Conservation (phyloP, 2,797 vertebrate genomes). For the Columba guinea region DNA sequence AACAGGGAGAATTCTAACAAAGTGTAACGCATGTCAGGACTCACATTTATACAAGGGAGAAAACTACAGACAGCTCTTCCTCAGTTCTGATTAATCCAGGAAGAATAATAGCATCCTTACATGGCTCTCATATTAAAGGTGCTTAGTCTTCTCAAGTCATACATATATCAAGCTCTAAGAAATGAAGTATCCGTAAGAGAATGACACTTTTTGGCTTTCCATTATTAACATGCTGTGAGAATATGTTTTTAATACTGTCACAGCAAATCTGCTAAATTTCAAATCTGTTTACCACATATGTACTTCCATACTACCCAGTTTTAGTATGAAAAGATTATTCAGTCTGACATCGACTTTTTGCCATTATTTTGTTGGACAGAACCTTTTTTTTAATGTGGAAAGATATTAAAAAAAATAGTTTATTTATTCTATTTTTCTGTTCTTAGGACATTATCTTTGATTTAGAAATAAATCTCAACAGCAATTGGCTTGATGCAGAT, state of each 20-base stretch:
- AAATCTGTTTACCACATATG: background rate
- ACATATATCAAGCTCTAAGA: background rate
- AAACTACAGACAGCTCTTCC: background rate
- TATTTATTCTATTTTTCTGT: background rate
- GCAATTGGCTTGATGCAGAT: background rate
- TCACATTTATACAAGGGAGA: background rate
- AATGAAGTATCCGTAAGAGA: background rate
- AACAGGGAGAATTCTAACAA: background rate
- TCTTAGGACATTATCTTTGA: background rate
- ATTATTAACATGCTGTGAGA: background rate
- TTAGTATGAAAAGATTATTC: background rate
- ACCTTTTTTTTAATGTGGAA: background rate
- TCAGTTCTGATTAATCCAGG: background rate
- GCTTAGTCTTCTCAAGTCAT: background rate
- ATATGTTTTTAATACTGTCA: background rate
- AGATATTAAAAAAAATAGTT: background rate
- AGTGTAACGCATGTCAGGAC: background rate
- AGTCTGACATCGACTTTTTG: background rate
- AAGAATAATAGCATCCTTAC: background rate
- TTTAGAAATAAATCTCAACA: background rate
- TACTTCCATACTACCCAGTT: background rate
- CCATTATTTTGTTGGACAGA: background rate
- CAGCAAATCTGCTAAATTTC: background rate
- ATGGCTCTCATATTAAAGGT: background rate
- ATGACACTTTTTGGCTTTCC: background rate